Percentiles rank a stretch among this genome's conserved stretches.
These are phyloP conservation scores for Hydrocynus forskahlii DNA, from an alignment of 2,797 vertebrate genomes.

Conservation along the genomic window DNA sequence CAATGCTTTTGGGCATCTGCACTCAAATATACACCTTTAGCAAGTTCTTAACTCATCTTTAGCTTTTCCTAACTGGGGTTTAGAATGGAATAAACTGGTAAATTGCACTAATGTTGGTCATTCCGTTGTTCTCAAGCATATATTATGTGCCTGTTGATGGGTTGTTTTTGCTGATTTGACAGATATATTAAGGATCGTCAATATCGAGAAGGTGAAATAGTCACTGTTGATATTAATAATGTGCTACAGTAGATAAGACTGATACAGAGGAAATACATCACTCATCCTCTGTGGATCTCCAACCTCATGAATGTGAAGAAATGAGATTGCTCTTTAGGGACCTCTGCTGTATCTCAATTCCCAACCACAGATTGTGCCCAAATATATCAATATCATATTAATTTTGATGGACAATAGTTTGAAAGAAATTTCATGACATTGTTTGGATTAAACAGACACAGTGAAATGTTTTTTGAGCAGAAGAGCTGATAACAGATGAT, in stretches of 20 bases:
- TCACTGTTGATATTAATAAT: conserved; percentile 10
- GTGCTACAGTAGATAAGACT: conserved; percentile 8
- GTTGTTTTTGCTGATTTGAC: conserved; percentile 28
- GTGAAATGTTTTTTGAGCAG: no score
- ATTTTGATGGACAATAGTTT: no score
- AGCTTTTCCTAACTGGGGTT: conserved; percentile 5
- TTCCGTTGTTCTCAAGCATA: neutral
- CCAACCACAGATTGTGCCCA: conserved; percentile 6
- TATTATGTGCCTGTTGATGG: neutral
- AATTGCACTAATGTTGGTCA: neutral
- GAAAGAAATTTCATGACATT: no score
- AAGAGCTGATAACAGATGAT: no score
- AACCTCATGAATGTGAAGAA: conserved; percentile 29
- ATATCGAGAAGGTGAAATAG: neutral
- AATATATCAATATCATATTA: no score
- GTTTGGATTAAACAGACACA: no score
- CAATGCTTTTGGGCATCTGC: no score
- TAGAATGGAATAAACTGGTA: neutral
- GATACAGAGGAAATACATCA: neutral
- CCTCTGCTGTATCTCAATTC: conserved; percentile 21
- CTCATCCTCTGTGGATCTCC: conserved; percentile 26
- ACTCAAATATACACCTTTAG: neutral
- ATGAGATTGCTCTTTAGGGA: conserved; percentile 17
- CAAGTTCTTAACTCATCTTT: neutral
- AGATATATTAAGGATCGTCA: conserved; percentile 5